Evolutionary conservation across 2,113 vertebrate species (phyloP).

Genomic region (Siniperca chuatsi): DNA sequence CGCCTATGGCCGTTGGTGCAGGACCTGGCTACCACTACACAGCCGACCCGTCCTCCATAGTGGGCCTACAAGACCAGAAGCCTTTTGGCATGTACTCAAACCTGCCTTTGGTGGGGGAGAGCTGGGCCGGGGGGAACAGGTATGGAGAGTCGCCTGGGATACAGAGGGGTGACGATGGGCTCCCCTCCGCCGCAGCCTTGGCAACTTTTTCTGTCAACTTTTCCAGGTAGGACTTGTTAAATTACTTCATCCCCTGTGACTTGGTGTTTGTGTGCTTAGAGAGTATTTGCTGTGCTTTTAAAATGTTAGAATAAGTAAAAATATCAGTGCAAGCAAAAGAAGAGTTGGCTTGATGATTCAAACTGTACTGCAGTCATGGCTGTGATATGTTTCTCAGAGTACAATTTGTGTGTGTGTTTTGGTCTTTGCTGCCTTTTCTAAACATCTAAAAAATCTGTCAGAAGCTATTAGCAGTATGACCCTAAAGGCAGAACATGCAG

Average conservation of each 20-base stretch:
- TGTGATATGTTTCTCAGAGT: not conserved
- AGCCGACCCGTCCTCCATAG: slow-evolving; percentile 80
- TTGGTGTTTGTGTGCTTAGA: slow-evolving; percentile 1
- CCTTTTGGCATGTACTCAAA: slow-evolving; percentile 90
- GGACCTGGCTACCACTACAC: slow-evolving; percentile 89
- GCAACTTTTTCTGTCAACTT: slow-evolving; percentile 88
- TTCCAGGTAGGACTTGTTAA: slow-evolving; percentile 87
- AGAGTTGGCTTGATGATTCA: not conserved
- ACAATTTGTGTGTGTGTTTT: not conserved
- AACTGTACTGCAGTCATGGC: not conserved
- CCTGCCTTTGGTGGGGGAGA: slow-evolving; percentile 84
- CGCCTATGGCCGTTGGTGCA: slow-evolving; percentile 34
- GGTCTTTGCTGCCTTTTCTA: not conserved
- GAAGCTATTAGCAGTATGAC: not conserved
- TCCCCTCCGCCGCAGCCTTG: slow-evolving; percentile 75
- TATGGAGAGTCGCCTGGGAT: slow-evolving; percentile 85
- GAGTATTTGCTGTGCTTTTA: slow-evolving; percentile 5
- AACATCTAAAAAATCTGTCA: not conserved
- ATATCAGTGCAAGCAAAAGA: not conserved
- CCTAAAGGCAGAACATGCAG: not conserved
- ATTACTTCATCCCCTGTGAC: not conserved
- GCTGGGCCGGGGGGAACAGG: slow-evolving; percentile 89
- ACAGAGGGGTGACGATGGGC: slow-evolving; percentile 82
- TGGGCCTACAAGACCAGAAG: slow-evolving; percentile 90
- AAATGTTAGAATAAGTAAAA: not conserved